Conservation (phyloP, 2,113 vertebrate species). For the Ictalurus punctatus region DNA sequence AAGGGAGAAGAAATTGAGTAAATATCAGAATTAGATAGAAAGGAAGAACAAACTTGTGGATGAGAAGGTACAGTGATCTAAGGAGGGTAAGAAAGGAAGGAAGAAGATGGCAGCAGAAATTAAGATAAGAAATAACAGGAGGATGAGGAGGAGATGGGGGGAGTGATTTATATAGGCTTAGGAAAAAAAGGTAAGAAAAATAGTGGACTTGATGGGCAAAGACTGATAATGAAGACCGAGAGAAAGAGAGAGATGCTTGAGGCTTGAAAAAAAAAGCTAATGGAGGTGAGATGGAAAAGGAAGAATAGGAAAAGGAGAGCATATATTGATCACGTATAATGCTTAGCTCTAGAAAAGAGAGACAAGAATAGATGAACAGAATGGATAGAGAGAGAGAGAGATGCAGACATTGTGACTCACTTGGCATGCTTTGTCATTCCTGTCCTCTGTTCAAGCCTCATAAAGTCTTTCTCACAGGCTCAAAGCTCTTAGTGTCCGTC, state of each 20-base stretch:
- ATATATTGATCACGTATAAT: neutral
- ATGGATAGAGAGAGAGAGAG: neutral
- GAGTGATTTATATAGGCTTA: neutral
- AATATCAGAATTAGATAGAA: neutral
- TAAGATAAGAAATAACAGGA: neutral
- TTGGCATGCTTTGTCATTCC: conserved; percentile 17
- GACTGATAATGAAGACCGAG: neutral
- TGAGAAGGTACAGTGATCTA: neutral
- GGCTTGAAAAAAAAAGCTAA: neutral
- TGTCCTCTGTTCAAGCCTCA: neutral
- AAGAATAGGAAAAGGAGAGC: neutral
- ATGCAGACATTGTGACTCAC: neutral
- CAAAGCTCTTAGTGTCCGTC: conserved; percentile 49
- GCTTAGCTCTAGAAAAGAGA: neutral
- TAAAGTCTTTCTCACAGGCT: conserved; percentile 22
- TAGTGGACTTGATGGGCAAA: neutral
- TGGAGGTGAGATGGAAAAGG: neutral
- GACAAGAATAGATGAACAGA: neutral
- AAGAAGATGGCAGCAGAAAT: neutral
- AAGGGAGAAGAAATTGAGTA: neutral
- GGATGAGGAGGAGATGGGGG: neutral
- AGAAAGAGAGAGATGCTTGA: neutral
- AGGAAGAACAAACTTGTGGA: neutral
- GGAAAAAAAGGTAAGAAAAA: neutral
- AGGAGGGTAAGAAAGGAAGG: neutral